Evolutionary conservation across 1,140 invertebrate genomes (phyloP), one percentile per base, ranked within the genome.

Genomic region (Meloidogyne exigua): DNA sequence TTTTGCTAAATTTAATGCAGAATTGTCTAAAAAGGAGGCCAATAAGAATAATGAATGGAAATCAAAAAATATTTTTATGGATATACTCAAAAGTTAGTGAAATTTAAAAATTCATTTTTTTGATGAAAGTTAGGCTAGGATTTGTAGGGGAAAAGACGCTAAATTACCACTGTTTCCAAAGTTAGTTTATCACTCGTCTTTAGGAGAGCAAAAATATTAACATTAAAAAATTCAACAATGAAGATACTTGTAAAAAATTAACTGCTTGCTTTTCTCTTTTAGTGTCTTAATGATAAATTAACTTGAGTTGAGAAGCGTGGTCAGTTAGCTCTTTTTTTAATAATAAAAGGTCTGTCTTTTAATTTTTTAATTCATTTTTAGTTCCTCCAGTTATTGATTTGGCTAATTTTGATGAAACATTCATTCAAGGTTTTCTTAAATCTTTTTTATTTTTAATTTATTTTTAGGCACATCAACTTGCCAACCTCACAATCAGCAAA

Each of bases 71-170:
- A 28, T 72, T 28, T 72, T 72, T 21, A 72, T 49, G 39, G 71
- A 72, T 64, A 72, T 72, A 44, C 49, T 72, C 25, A 72, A 72
- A 72, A 32, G 71, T 72, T 13, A 25, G 21, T 9, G 26, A 18
- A 11, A 28, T 26, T 44, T 12, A 44, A 68, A n/a, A 10, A 2
- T 26, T 18, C 18, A n/a, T n/a, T n/a, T n/a, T n/a, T n/a, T n/a
- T n/a, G n/a, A n/a, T n/a, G n/a, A n/a, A n/a, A n/a, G n/a, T n/a
- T n/a, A n/a, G n/a, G n/a, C n/a, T n/a, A n/a, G n/a, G n/a, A n/a
- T n/a, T n/a, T n/a, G n/a, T n/a, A n/a, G n/a, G n/a, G n/a, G n/a
- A n/a, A n/a, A n/a, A n/a, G n/a, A n/a, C n/a, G n/a, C n/a, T n/a
- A n/a, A n/a, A n/a, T n/a, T n/a, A n/a, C n/a, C n/a, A n/a, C n/a